Evolutionary conservation across 2,888 invertebrate genomes (phyloP).

Genomic region (Caenorhabditis virilis): DNA sequence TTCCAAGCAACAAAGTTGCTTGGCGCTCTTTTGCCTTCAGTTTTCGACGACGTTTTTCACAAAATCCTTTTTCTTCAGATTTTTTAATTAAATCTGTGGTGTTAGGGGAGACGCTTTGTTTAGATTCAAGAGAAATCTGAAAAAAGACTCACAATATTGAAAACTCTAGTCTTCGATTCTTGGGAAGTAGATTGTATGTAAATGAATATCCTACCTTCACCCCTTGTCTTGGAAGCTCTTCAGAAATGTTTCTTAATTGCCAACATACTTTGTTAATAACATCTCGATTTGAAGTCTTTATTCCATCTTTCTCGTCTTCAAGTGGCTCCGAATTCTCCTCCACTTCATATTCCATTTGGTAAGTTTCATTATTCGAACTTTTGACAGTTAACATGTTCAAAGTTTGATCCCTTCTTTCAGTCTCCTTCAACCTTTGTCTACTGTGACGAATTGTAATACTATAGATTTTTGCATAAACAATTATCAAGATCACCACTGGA

Average conservation of each 20-base stretch:
- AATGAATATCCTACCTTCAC: conserved; percentile 24
- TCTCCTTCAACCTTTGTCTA: conserved; percentile 64
- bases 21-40: conserved; percentile 78
- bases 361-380: conserved; percentile 21
- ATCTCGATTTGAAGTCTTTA: conserved; percentile 14
- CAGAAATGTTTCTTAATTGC: conserved; percentile 44
- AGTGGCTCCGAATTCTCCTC: conserved; percentile 55
- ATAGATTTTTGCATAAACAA: conserved; percentile 68
- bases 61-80: conserved; percentile 31
- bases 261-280: conserved; percentile 47
- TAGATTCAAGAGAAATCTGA: conserved; percentile 29
- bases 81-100: conserved; percentile 23
- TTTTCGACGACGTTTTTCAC: conserved; percentile 46
- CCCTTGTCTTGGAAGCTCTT: conserved; percentile 39
- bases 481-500: conserved; percentile 79
- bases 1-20: conserved; percentile 91
- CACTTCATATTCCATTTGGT: conserved; percentile 48
- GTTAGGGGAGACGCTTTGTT: conserved; percentile 22
- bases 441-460: conserved; percentile 65
- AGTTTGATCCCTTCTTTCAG: conserved; percentile 64
- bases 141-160: no score
- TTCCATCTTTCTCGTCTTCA: conserved; percentile 38
- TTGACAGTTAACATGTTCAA: conserved; percentile 44
- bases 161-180: no score
- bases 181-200: no score